Evolutionary conservation across 2,113 vertebrate genomes (phyloP), one percentile per base, ranked within the genome.

Genomic region (Ictalurus furcatus): DNA sequence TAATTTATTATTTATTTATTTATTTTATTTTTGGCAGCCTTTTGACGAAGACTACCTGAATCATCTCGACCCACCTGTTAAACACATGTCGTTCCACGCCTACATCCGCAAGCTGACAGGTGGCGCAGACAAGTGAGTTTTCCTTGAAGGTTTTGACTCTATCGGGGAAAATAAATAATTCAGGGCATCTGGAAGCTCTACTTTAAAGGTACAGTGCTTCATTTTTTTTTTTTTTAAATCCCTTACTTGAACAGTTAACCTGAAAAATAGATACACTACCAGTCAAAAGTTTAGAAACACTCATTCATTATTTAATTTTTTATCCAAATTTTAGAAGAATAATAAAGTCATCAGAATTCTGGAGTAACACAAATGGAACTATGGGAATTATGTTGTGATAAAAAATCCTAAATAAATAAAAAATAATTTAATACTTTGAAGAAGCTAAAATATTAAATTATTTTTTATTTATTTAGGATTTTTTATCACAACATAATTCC

Each of bases 1-100:
- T 48, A 48, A 7, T 65, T 30, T 88, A 6, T 84, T 8, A 86
- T 40, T 71, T 58, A 91, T 89, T 89, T 0, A 0, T 37, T 52
- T 59, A 54, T 89, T 11, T 74, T 13, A 44, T 78, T 44, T 91
- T 89, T 88, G 8, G 88, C 95, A 99, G 98, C 98, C 98, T 84
- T 99, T 99, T 90, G 98, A 99, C 52, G 98, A 99, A 93, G 98
- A 99, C 96, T 99, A 99, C 95, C 96, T 99, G 92, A 99, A 99
- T 94, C 98, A 99, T 91, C 96, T 99, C 21, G 98, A 99, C 92
- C 98, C 98, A 16, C 98, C 98, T 0, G 98, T 99, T 93, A 99
- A 99, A 95, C 98, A 99, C 93, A 99, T 99, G 98, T 99, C 98
- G 87, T 99, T 99, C 95, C 98, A 99, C 88, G 98, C 98, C 84